Evolutionary conservation across 2,113 vertebrate species (phyloP).

Genomic region (Setophaga petechia): DNA sequence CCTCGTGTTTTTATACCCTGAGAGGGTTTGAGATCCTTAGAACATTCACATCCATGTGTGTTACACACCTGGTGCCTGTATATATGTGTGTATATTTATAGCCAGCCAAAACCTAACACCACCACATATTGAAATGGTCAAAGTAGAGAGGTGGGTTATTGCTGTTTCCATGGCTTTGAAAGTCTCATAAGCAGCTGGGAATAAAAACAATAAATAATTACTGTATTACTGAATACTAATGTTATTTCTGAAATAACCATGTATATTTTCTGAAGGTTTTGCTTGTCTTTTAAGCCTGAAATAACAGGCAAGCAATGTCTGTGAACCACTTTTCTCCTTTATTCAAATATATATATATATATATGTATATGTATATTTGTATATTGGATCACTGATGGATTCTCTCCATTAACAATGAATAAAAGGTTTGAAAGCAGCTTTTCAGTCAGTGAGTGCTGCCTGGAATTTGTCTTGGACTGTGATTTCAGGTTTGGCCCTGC

Average conservation of each 20-base stretch:
- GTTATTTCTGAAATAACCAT: neutral
- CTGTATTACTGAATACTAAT: neutral
- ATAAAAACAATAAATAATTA: constrained; percentile 9
- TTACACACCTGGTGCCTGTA: neutral
- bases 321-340: neutral
- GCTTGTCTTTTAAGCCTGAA: neutral
- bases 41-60: neutral
- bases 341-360: neutral
- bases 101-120: neutral
- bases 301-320: neutral
- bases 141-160: neutral
- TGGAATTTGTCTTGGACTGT: neutral
- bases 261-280: neutral
- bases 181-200: neutral
- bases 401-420: neutral
- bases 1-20: neutral
- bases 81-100: neutral
- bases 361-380: neutral
- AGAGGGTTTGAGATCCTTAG: neutral
- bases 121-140: neutral
- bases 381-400: neutral
- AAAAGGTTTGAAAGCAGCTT: neutral
- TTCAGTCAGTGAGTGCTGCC: neutral
- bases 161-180: neutral
- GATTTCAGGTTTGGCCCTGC: neutral